phyloP scores from a whole-genome alignment of 2,888 invertebrate genomes.

The Andrena bucephala region DNA sequence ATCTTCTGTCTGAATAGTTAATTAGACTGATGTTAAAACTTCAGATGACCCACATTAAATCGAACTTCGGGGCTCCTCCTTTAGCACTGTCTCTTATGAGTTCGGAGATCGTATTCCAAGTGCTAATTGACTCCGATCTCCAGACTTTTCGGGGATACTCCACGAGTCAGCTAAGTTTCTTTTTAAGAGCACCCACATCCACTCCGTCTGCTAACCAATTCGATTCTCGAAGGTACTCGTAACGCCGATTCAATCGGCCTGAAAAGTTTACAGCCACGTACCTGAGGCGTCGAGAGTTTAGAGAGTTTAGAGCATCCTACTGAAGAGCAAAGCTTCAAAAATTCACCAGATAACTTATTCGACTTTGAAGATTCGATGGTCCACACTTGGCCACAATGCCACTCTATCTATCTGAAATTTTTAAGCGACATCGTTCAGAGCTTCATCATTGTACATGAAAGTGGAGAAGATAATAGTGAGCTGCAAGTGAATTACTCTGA shows the following conservation, averaged over 20 bases:
- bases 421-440: neutral
- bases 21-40: neutral
- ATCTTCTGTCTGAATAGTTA: neutral
- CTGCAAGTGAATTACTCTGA: neutral
- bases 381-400: neutral
- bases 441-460: neutral
- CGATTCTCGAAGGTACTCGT: neutral
- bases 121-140: neutral
- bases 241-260: neutral
- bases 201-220: slow-evolving; percentile 1
- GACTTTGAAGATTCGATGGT: neutral
- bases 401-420: neutral
- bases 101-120: neutral
- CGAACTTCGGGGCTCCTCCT: neutral
- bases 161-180: neutral
- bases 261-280: neutral
- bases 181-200: neutral
- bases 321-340: neutral
- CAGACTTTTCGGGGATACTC: neutral
- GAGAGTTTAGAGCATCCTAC: neutral
- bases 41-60: neutral
- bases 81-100: neutral
- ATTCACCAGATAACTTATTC: neutral
- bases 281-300: neutral
- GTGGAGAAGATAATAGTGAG: neutral